phyloP scores from a whole-genome alignment of 2,797 vertebrate species.

The Crocidura indochinensis region DNA sequence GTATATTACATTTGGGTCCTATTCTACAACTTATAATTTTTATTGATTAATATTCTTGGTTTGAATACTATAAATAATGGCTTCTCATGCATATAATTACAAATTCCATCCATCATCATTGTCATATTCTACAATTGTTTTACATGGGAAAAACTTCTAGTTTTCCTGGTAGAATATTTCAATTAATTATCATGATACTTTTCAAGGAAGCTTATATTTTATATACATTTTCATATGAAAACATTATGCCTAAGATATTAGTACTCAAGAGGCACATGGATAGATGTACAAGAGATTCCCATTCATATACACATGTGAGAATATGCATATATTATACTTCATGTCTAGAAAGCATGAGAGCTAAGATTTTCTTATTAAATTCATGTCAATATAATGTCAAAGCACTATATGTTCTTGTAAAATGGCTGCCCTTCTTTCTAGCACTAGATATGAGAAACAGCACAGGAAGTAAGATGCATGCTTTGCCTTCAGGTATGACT shows the following conservation, averaged over 20 bases:
- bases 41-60: too few species aligned
- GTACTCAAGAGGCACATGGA: not conserved
- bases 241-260: not conserved
- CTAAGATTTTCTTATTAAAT: conserved; percentile 37
- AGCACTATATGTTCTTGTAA: not conserved
- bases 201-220: conserved; percentile 71
- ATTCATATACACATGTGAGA: conserved; percentile 46
- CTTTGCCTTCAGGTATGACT: too few species aligned
- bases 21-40: not conserved
- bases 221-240: conserved; percentile 41
- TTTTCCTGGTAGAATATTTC: conserved; percentile 60
- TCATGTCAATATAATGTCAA: conserved; percentile 20
- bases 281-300: conserved; percentile 2
- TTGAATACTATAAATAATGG: too few species aligned
- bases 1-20: conserved; percentile 68
- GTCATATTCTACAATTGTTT: conserved; percentile 28
- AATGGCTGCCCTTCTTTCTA: conserved; percentile 21
- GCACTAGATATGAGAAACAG: not conserved
- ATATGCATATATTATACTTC: conserved; percentile 4
- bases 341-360: not conserved
- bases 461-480: too few species aligned
- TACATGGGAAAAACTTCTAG: conserved; percentile 54
- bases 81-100: too few species aligned
- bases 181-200: conserved; percentile 69
- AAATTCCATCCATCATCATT: too few species aligned